Conservation (phyloP, 2,113 vertebrate genomes). For the Lophochroa leadbeateri region DNA sequence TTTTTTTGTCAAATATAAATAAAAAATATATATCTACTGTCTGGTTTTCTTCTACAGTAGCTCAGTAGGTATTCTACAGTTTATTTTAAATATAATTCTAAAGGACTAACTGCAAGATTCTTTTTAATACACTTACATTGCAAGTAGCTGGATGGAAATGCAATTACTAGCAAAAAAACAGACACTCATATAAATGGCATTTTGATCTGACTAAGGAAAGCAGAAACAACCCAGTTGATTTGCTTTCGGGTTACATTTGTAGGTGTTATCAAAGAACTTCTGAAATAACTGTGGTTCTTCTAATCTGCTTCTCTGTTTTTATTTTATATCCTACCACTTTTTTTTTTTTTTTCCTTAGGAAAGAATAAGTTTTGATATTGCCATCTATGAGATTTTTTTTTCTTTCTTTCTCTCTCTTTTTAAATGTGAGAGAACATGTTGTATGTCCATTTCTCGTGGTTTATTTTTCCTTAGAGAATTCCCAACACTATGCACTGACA, state of each 20-base stretch:
- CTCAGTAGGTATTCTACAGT: background rate
- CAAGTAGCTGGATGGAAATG: background rate
- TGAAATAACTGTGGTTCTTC: background rate
- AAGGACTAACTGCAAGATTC: background rate
- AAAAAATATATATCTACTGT: background rate
- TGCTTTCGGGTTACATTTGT: background rate
- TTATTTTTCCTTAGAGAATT: conserved; percentile 80
- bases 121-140: background rate
- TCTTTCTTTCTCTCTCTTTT: conserved; percentile 28
- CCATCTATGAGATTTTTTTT: conserved; percentile 12
- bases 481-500: conserved; percentile 77
- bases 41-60: background rate
- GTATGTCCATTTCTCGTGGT: conserved; percentile 72
- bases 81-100: background rate
- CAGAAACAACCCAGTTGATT: background rate
- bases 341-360: conserved; percentile 32
- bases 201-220: background rate
- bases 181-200: background rate
- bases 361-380: conserved; percentile 59
- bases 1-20: background rate
- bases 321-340: conserved; percentile 6
- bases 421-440: conserved; percentile 70
- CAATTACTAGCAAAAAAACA: background rate
- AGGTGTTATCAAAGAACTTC: background rate
- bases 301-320: conserved; percentile 11